These are phyloP conservation scores for Tylochromis polylepis DNA, from an alignment of 2,113 vertebrate genomes.

Conservation along the genomic window DNA sequence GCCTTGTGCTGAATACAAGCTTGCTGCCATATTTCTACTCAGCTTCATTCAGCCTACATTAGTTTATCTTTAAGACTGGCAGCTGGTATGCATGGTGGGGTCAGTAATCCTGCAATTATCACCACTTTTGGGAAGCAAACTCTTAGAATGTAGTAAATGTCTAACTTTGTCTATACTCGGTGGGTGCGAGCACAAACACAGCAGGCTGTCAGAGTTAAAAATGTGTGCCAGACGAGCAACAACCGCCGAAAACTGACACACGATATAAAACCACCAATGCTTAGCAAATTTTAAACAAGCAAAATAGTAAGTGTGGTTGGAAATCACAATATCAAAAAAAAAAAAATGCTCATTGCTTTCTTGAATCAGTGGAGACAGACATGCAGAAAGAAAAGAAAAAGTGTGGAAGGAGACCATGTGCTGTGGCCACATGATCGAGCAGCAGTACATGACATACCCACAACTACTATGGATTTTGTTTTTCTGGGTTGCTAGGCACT, in stretches of 20 bases:
- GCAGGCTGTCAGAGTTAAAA: neutral
- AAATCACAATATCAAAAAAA: neutral
- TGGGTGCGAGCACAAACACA: neutral
- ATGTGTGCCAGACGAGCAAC: neutral
- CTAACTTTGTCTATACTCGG: neutral
- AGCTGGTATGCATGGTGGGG: neutral
- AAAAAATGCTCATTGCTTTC: neutral
- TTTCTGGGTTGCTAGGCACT: constrained; percentile 64
- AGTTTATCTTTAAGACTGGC: neutral
- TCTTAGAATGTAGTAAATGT: neutral
- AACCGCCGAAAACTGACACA: neutral
- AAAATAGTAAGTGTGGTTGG: neutral
- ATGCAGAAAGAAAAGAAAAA: neutral
- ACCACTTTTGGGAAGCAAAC: neutral
- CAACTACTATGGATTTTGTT: constrained; percentile 44
- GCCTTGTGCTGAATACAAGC: neutral
- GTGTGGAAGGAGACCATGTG: constrained; percentile 19
- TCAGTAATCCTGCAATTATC: constrained; percentile 26
- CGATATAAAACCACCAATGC: neutral
- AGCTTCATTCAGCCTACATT: neutral
- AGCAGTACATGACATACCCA: constrained; percentile 31
- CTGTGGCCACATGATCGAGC: constrained; percentile 40
- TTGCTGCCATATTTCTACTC: neutral
- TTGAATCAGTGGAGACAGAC: neutral
- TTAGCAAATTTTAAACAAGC: neutral